Percentiles rank a stretch among this genome's conserved stretches.
phyloP scores from a whole-genome alignment of 2,797 vertebrate species.

The Enteromius unitaeniatus region DNA sequence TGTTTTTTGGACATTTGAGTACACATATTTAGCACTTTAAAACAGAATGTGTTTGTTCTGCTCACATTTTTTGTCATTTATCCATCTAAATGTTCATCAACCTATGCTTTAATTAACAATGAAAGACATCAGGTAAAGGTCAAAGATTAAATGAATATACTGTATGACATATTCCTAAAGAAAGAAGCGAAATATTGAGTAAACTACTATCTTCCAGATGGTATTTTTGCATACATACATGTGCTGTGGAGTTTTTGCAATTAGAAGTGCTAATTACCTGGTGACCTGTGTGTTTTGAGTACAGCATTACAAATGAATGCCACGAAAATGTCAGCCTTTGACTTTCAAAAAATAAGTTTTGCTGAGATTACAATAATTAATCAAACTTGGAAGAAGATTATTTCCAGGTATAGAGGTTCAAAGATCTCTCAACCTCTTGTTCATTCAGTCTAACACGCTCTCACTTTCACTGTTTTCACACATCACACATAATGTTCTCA shows the following conservation, averaged over 20 bases:
- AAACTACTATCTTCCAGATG: conserved; percentile 34
- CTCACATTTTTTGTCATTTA: not conserved
- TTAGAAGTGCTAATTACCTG: conserved; percentile 54
- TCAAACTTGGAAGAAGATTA: conserved; percentile 21
- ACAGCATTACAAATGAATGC: conserved; percentile 39
- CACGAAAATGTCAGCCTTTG: conserved; percentile 44
- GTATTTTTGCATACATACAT: conserved; percentile 39
- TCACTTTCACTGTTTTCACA: conserved; percentile 7
- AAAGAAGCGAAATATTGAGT: not conserved
- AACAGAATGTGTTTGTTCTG: not conserved
- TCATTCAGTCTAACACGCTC: not conserved
- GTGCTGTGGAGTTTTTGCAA: conserved; percentile 30
- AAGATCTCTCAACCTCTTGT: conserved; percentile 1
- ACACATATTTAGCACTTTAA: not conserved
- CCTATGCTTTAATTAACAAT: conserved; percentile 14
- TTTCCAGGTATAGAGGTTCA: not conserved
- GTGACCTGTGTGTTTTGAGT: conserved; percentile 46
- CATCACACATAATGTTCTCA: not conserved
- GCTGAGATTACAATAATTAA: conserved; percentile 32
- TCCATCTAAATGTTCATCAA: not conserved
- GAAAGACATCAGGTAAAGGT: not conserved
- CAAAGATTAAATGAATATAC: conserved; percentile 9
- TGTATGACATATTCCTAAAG: not conserved
- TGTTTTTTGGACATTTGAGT: not conserved
- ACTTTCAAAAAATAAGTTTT: conserved; percentile 48